Base-by-base conservation (phyloP, 2,888 invertebrate species). In the Capitulum mitella region DNA sequence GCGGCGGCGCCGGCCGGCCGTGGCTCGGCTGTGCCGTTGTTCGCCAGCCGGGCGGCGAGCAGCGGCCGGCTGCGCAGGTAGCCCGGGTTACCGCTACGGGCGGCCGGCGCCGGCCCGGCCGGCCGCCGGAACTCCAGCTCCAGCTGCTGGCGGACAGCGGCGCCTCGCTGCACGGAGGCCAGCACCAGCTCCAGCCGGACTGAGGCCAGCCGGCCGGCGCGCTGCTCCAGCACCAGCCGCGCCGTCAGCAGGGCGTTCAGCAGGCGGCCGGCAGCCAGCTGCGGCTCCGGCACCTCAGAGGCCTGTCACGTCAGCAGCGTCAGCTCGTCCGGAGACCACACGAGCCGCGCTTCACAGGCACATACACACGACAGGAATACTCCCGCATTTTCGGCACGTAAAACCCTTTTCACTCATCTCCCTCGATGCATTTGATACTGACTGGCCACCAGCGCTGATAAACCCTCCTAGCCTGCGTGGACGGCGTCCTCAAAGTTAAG, bases 11-110 rank as follows among this genome's bases (percentile, higher is more conserved):
- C 75, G 1, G 40, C 43, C 43, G 19, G 34, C n/a, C n/a, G n/a
- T n/a, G n/a, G n/a, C n/a, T n/a, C n/a, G 76, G 29, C 32, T 14
- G 29, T 1, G 19, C 46, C 29, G 8, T 76, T 46, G 16, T 8
- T 19, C n/a, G 19, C 12, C 19, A 37, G 5, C 14, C 29, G 84
- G 26, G 89, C 89, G 78, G 88, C 86, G 80, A 89, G 84, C 51
- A 94, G 86, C 76, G 76, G 76, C 46, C 12, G 46, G 76, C 46
- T 29, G 16, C 43, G 46, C 76, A 19, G 46, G 48, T 76, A 76
- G 46, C 76, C 76, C 19, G 76, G 46, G 19, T 43, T 76, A 16
- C 46, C 43, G 76, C 76, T 48, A 46, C 76, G 43, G 46, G 14
- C 46, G 19, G 1, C 16, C 32, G 76, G 46, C 76, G 46, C 16